phyloP scores from a whole-genome alignment of 1,140 invertebrate species.

The Ridgeia piscesae region DNA sequence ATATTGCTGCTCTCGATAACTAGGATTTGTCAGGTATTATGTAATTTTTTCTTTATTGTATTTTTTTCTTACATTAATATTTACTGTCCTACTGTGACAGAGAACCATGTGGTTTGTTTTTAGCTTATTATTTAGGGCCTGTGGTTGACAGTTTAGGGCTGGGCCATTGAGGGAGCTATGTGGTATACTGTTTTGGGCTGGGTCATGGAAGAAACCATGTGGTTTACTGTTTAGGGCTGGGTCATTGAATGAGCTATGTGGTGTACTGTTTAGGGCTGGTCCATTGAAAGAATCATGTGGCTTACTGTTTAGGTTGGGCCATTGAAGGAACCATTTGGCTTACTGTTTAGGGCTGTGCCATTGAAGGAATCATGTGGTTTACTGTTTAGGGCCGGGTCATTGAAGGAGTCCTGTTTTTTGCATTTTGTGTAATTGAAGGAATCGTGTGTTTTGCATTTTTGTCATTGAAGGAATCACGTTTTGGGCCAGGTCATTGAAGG shows the following conservation, averaged over 20 bases:
- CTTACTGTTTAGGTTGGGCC: not conserved
- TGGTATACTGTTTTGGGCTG: not conserved
- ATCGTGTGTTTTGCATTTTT: not conserved
- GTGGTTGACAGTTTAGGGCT: not conserved
- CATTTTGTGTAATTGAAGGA: not conserved
- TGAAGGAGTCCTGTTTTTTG: not conserved
- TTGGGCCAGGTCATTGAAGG: not conserved
- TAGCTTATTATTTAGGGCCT: not conserved
- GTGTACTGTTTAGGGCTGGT: not conserved
- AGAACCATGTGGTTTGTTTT: too few species aligned
- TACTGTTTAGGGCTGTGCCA: too few species aligned
- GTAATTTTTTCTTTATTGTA: not conserved
- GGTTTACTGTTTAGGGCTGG: not conserved
- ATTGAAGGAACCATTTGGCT: too few species aligned
- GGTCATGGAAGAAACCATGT: not conserved
- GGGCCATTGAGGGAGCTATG: not conserved
- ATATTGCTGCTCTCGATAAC: slow-evolving; percentile 85
- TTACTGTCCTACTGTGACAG: too few species aligned
- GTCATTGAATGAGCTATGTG: not conserved
- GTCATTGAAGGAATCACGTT: not conserved
- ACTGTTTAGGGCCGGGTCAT: not conserved
- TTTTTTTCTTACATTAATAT: not conserved
- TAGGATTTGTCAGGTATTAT: slow-evolving; percentile 63
- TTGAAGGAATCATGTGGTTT: too few species aligned
- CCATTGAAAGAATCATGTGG: not conserved